A percentile compares a stretch with the other conserved stretches of the same genome.
Conservation (phyloP, 2,888 invertebrate species). For the Trachelus iudaicus region DNA sequence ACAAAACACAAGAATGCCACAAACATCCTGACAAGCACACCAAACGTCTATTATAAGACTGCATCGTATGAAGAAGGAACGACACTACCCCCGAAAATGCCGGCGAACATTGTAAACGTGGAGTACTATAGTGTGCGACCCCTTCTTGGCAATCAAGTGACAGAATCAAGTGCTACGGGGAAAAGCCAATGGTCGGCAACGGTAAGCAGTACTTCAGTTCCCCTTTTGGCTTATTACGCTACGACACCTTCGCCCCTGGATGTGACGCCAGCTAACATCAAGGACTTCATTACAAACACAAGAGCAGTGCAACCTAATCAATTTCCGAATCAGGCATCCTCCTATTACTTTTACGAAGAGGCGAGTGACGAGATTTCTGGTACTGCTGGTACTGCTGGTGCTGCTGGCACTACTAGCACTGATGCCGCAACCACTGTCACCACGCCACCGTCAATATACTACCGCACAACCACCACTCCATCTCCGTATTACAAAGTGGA, state of each 20-base stretch:
- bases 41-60: slow-evolving; percentile 21
- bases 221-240: slow-evolving; percentile 72
- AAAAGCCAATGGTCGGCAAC: slow-evolving; percentile 61
- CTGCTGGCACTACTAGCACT: slow-evolving; percentile 19
- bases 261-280: slow-evolving; percentile 48
- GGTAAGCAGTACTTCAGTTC: slow-evolving; percentile 72
- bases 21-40: slow-evolving; percentile 13
- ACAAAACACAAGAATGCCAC: slow-evolving; percentile 61
- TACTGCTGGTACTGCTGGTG: slow-evolving; percentile 33
- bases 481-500: slow-evolving; percentile 40
- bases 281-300: slow-evolving; percentile 37
- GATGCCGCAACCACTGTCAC: slow-evolving; percentile 19
- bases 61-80: slow-evolving; percentile 40
- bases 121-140: slow-evolving; percentile 39
- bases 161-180: slow-evolving; percentile 59
- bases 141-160: slow-evolving; percentile 40
- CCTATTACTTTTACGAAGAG: slow-evolving; percentile 79
- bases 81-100: slow-evolving; percentile 42
- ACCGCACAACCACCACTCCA: slow-evolving; percentile 46
- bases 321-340: slow-evolving; percentile 67
- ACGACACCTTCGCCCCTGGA: slow-evolving; percentile 61
- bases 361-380: slow-evolving; percentile 46
- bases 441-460: slow-evolving; percentile 33
- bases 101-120: slow-evolving; percentile 33
- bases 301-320: slow-evolving; percentile 35